These are phyloP conservation scores for Nowickia ferox DNA, from an alignment of 2,888 invertebrate genomes.

Conservation along the genomic window DNA sequence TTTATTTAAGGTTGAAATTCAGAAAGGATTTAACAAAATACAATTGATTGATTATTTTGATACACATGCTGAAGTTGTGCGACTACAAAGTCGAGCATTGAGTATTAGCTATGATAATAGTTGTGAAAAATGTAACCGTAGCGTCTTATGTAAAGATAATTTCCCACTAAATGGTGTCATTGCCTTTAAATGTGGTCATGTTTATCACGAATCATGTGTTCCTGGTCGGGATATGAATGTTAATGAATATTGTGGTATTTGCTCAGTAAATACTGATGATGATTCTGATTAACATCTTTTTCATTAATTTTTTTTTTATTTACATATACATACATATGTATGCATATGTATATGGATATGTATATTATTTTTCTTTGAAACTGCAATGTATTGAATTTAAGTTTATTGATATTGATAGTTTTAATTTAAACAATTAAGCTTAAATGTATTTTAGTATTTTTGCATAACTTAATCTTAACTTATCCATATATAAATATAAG, in stretches of 20 bases:
- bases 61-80: slow-evolving; percentile 91
- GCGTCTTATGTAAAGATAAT: slow-evolving; percentile 89
- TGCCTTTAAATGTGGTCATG: slow-evolving; percentile 94
- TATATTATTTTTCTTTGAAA: slow-evolving; percentile 10
- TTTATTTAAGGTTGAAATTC: slow-evolving; percentile 87
- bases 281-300: slow-evolving; percentile 39
- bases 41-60: slow-evolving; percentile 95
- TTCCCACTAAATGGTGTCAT: slow-evolving; percentile 88
- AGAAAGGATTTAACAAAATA: slow-evolving; percentile 95
- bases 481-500: background rate
- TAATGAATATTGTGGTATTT: slow-evolving; percentile 76
- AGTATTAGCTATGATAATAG: slow-evolving; percentile 88
- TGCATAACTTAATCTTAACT: background rate
- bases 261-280: slow-evolving; percentile 62
- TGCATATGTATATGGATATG: no score
- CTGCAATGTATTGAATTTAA: slow-evolving; percentile 21
- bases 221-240: slow-evolving; percentile 81
- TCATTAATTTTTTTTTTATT: slow-evolving; percentile 17
- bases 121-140: slow-evolving; percentile 91
- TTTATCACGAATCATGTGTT: slow-evolving; percentile 93
- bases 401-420: slow-evolving; percentile 21
- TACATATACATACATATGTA: background rate
- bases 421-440: background rate
- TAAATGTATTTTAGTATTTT: background rate
- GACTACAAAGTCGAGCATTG: slow-evolving; percentile 90